phyloP scores from a whole-genome alignment of 2,888 invertebrate species.

The Microctonus aethiopoides region DNA sequence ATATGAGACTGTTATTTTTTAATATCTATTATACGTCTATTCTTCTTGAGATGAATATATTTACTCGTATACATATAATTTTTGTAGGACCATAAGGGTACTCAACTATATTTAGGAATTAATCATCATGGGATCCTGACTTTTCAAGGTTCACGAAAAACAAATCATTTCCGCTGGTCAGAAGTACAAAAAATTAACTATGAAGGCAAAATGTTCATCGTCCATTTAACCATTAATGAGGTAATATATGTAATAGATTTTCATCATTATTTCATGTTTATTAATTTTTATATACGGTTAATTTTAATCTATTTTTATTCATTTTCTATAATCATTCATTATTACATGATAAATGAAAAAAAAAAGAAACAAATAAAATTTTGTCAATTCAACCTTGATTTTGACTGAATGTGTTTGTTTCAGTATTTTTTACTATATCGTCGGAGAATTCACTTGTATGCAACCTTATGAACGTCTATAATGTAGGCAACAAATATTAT shows the following conservation, averaged over 20 bases:
- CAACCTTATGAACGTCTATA: too few species aligned
- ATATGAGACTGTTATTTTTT: too few species aligned
- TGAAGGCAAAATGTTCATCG: conserved; percentile 97
- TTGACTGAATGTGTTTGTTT: too few species aligned
- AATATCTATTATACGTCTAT: neutral
- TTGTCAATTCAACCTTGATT: too few species aligned
- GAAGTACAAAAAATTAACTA: conserved; percentile 97
- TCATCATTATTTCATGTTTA: neutral
- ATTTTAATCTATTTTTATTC: neutral
- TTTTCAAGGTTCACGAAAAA: conserved; percentile 92
- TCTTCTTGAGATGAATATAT: neutral
- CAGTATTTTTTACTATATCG: too few species aligned
- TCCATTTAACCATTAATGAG: conserved; percentile 92
- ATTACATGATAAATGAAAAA: too few species aligned
- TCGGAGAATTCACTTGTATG: too few species aligned
- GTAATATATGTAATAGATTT: conserved; percentile 69
- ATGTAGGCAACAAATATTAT: too few species aligned
- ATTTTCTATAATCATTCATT: too few species aligned
- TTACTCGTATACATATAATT: conserved; percentile 15
- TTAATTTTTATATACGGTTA: neutral
- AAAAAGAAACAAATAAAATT: too few species aligned
- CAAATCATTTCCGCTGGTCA: conserved; percentile 95
- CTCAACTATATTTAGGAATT: conserved; percentile 92
- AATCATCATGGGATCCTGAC: conserved; percentile 96
- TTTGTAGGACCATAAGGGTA: conserved; percentile 89